These are phyloP conservation scores for Acronicta alni DNA, from an alignment of 2,888 invertebrate species.

Conservation along the genomic window DNA sequence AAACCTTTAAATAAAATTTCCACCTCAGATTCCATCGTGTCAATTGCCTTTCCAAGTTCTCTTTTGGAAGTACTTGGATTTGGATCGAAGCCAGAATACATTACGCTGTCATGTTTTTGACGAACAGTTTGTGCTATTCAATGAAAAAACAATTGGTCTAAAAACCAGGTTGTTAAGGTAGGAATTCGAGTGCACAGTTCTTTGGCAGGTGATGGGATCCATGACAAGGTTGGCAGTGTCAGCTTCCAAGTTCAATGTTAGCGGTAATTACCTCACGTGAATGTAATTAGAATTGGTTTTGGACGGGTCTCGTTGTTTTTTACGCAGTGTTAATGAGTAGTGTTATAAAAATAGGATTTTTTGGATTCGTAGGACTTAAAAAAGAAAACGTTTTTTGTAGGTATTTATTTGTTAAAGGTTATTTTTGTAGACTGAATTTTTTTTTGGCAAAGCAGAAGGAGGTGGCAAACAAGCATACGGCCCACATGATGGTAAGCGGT, in stretches of 20 bases:
- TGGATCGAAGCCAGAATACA: conserved; percentile 68
- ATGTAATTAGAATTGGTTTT: conserved; percentile 68
- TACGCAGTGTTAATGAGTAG: conserved; percentile 22
- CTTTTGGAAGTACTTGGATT: conserved; percentile 60
- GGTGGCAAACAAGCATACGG: no score
- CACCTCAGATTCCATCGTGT: conserved; percentile 18
- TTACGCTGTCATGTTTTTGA: conserved; percentile 61
- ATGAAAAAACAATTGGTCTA: conserved; percentile 47
- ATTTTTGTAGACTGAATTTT: no score
- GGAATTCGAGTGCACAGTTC: conserved; percentile 27
- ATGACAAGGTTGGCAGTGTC: conserved; percentile 65
- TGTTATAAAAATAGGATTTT: conserved; percentile 27
- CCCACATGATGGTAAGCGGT: no score
- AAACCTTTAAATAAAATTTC: conserved; percentile 13
- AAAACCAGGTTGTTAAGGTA: conserved; percentile 45
- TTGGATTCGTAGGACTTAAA: no score
- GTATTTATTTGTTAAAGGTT: no score
- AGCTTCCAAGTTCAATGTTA: conserved; percentile 83
- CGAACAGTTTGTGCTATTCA: conserved; percentile 42
- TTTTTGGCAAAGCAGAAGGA: no score
- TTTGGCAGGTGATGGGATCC: conserved; percentile 35
- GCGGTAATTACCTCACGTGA: conserved; percentile 71
- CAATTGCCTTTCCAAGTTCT: conserved; percentile 42
- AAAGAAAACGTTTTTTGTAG: no score
- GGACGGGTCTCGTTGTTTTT: conserved; percentile 32